Evolutionary conservation across 2,888 invertebrate genomes (phyloP), one percentile per base, ranked within the genome.

Genomic region (Andrena dorsata): DNA sequence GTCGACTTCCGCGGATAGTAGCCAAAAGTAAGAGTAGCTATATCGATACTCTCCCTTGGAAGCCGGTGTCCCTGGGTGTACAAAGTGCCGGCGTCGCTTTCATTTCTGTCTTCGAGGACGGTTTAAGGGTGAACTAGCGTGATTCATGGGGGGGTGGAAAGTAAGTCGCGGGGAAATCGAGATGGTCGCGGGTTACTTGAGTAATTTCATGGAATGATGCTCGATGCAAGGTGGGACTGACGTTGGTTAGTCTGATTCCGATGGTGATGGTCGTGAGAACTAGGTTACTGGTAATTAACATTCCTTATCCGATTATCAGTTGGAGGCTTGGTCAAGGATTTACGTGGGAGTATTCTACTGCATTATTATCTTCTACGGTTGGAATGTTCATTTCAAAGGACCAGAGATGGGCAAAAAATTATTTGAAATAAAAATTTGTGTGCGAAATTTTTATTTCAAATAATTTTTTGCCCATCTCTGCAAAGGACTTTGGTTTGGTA

Each of bases 11-110:
- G 84, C 85, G 91, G 90, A 90, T 90, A 90, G 91, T 89, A 90
- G 91, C 88, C 91, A 88, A 92, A 91, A 91, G 91, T 91, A 91
- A 90, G 88, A 85, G 85, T 86, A 75, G 81, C 73, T 86, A 83
- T 86, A 83, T 76, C 85, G 86, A 87, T 85, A 81, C 81, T 58
- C 78, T 76, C 80, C 71, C 76, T 76, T 81, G 79, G 76, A 81
- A 81, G 61, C 85, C 79, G 60, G 70, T 70, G 80, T 72, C 78
- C 83, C 74, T 80, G 64, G 73, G 66, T 73, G 65, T 76, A 70
- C 73, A 76, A 82, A 83, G 73, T 83, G 82, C 66, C 73, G 53
- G 53, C 23, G 60, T 58, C 80, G 80, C 73, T 73, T 80, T 73
- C 80, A 64, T 80, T 68, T 66, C 58, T 68, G 41, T 47, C 64